Percentiles rank a stretch among this genome's conserved stretches.
These are phyloP conservation scores for Aldrovandia affinis DNA, from an alignment of 2,797 vertebrate genomes.

Conservation along the genomic window DNA sequence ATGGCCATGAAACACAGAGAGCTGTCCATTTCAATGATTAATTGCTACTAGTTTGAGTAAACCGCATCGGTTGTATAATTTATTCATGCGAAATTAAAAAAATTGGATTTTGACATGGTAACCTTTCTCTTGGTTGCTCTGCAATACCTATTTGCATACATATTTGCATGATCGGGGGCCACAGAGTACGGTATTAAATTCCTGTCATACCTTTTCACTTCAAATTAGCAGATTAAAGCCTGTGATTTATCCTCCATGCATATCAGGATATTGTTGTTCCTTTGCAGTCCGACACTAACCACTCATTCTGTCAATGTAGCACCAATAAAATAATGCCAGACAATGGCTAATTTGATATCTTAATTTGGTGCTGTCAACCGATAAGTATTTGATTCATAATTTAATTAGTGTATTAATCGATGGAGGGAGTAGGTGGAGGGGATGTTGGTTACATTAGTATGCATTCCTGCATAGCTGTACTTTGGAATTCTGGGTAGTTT, in stretches of 20 bases:
- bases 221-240: slow-evolving; percentile 36
- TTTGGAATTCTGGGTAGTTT: too few species aligned
- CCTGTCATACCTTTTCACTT: slow-evolving; percentile 34
- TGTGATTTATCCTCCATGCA: slow-evolving; percentile 42
- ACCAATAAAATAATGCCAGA: background rate
- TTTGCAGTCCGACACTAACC: slow-evolving; percentile 27
- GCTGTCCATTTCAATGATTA: slow-evolving; percentile 79
- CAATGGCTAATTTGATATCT: background rate
- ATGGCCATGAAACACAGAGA: slow-evolving; percentile 66
- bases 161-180: slow-evolving; percentile 40
- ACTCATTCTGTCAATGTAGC: background rate
- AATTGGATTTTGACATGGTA: slow-evolving; percentile 61
- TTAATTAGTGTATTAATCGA: too few species aligned
- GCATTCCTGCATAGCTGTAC: background rate
- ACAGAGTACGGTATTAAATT: slow-evolving; percentile 32
- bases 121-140: slow-evolving; percentile 45
- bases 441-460: background rate
- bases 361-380: background rate
- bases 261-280: slow-evolving; percentile 6
- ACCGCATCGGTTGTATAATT: slow-evolving; percentile 68
- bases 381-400: too few species aligned
- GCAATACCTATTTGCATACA: slow-evolving; percentile 39
- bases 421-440: background rate
- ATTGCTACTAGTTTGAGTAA: slow-evolving; percentile 75
- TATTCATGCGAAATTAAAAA: slow-evolving; percentile 67